These are phyloP conservation scores for Camelus dromedarius DNA, from an alignment of 2,113 vertebrate species.

Conservation along the genomic window DNA sequence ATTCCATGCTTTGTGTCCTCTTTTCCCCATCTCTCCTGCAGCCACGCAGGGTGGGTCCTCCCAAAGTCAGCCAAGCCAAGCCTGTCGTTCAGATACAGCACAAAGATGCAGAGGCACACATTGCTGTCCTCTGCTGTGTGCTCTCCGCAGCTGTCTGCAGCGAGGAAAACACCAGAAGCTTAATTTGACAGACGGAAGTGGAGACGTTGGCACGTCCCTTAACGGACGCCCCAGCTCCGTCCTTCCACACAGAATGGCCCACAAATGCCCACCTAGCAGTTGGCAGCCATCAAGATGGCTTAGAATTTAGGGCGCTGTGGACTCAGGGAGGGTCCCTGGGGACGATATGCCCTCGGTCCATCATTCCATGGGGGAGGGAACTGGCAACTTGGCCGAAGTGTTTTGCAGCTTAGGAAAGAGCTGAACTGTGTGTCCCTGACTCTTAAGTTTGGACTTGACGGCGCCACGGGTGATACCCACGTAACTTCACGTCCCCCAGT, in stretches of 20 bases:
- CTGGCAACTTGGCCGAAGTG: fast-evolving
- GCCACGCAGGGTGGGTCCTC: not conserved
- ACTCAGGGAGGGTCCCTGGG: not conserved
- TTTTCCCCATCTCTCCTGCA: not conserved
- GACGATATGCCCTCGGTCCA: fast-evolving
- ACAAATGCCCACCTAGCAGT: fast-evolving
- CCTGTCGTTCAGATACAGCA: too few relatives aligned
- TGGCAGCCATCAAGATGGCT: not conserved
- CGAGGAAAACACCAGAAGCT: not conserved
- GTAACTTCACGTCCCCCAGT: fast-evolving
- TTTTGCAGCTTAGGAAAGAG: not conserved
- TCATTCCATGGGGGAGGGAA: fast-evolving
- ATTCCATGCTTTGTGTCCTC: fast-evolving
- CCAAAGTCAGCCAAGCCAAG: fast-evolving
- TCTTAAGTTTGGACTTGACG: fast-evolving
- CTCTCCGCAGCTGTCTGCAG: not conserved
- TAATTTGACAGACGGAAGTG: not conserved
- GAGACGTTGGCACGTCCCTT: fast-evolving
- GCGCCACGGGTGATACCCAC: fast-evolving
- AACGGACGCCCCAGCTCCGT: not conserved
- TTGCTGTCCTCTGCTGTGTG: fast-evolving
- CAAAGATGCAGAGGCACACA: too few relatives aligned
- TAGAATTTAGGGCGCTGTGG: fast-evolving
- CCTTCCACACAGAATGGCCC: too few relatives aligned
- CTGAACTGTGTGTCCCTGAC: fast-evolving